These are phyloP conservation scores for Arctopsyche grandis DNA, from an alignment of 1,140 invertebrate genomes.

Conservation along the genomic window DNA sequence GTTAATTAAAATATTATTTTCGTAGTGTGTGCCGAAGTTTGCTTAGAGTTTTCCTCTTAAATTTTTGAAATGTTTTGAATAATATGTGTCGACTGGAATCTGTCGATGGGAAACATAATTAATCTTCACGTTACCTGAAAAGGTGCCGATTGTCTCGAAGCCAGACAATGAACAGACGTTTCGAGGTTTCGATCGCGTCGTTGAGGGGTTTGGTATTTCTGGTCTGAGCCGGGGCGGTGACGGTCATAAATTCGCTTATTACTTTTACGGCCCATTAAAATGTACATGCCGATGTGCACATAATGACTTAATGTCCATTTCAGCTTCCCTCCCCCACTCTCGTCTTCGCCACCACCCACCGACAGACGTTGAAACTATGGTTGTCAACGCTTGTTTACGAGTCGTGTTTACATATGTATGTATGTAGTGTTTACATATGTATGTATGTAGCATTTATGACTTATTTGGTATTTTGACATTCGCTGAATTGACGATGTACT, in stretches of 20 bases:
- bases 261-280: slow-evolving; percentile 47
- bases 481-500: background rate
- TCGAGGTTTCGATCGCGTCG: background rate
- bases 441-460: too few species aligned
- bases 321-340: background rate
- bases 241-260: slow-evolving; percentile 48
- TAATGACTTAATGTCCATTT: slow-evolving; percentile 48
- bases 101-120: slow-evolving; percentile 26
- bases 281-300: slow-evolving; percentile 39
- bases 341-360: too few species aligned
- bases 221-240: slow-evolving; percentile 7
- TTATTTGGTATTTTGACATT: too few species aligned
- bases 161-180: slow-evolving; percentile 27
- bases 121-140: slow-evolving; percentile 16
- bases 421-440: too few species aligned
- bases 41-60: too few species aligned
- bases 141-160: slow-evolving; percentile 14
- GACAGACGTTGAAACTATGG: too few species aligned
- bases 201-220: slow-evolving; percentile 21
- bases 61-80: too few species aligned
- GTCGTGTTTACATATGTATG: too few species aligned
- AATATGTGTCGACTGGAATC: too few species aligned
- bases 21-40: too few species aligned
- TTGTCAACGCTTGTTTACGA: too few species aligned
- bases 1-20: too few species aligned